Evolutionary conservation across 92 coral and sea anemone species (phyloP).

Genomic region (Bergia puertoricense): DNA sequence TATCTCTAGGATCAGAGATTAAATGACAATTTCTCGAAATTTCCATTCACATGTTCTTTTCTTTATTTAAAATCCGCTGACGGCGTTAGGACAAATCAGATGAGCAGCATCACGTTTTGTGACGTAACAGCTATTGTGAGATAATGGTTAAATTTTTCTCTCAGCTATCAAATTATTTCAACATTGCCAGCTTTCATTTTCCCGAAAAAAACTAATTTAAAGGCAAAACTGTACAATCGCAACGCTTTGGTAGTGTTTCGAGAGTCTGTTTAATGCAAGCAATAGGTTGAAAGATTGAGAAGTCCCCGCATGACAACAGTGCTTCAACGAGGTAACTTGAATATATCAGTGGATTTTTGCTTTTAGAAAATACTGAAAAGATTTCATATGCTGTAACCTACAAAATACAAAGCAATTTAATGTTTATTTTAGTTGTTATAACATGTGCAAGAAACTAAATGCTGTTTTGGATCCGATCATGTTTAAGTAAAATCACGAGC

Average conservation of each 20-base stretch:
- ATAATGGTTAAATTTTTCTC: background rate
- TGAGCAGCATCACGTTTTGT: background rate
- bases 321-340: background rate
- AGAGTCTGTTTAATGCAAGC: background rate
- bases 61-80: background rate
- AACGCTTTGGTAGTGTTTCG: background rate
- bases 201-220: background rate
- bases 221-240: background rate
- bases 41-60: background rate
- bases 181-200: background rate
- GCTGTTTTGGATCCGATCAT: background rate
- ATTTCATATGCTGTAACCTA: background rate
- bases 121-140: conserved; percentile 1
- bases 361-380: background rate
- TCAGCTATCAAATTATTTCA: background rate
- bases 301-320: background rate
- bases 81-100: background rate
- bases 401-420: background rate
- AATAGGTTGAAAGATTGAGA: background rate
- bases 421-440: background rate
- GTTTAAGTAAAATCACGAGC: too few species aligned
- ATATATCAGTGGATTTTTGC: too few species aligned
- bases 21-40: background rate
- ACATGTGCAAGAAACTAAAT: background rate
- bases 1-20: background rate